Percentiles rank a stretch among this genome's conserved stretches.
Conservation (phyloP, 2,888 invertebrate genomes). For the Brenthis ino region DNA sequence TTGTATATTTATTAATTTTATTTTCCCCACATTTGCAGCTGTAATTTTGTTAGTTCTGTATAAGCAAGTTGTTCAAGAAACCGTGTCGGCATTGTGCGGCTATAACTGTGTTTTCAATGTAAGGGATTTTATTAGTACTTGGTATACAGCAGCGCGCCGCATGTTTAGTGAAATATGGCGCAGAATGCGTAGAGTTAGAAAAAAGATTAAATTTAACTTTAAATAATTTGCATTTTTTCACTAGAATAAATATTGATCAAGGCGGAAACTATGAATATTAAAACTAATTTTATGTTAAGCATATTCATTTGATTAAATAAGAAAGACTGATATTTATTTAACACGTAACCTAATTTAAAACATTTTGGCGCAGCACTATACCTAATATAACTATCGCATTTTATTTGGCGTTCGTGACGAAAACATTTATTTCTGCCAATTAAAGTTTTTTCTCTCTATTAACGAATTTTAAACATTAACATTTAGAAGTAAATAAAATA, state of each 20-base stretch:
- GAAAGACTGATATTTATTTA: neutral
- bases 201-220: neutral
- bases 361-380: neutral
- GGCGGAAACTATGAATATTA: no score
- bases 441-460: no score
- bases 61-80: conserved; percentile 11
- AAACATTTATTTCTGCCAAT: no score
- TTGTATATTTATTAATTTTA: conserved; percentile 9
- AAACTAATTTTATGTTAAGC: no score
- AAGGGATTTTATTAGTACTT: conserved; percentile 27
- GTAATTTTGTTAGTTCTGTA: neutral
- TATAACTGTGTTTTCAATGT: conserved; percentile 1
- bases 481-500: no score
- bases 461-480: neutral
- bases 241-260: no score
- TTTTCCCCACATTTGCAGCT: neutral
- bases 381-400: neutral
- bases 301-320: neutral
- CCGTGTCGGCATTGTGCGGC: conserved; percentile 1
- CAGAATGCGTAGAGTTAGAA: conserved; percentile 23
- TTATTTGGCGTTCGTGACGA: neutral
- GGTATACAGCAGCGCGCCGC: conserved; percentile 34
- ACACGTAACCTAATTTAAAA: conserved; percentile 1
- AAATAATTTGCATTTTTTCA: neutral
- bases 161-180: conserved; percentile 37